These are phyloP conservation scores for Epicauta chinensis DNA, from an alignment of 1,140 invertebrate species.

Conservation along the genomic window DNA sequence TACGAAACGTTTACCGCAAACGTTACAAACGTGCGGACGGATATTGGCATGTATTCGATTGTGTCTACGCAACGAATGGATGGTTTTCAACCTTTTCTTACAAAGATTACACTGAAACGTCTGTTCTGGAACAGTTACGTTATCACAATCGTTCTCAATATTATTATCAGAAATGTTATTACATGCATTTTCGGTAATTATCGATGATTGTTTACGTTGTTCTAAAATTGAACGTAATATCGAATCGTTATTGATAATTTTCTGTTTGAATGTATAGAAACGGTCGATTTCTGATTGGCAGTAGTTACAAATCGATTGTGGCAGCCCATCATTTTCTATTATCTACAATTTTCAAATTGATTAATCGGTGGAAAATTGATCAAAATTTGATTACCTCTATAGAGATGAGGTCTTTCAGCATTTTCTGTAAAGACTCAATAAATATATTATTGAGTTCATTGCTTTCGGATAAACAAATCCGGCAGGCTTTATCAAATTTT, in stretches of 20 bases:
- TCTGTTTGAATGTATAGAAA: conserved; percentile 6
- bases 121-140: neutral
- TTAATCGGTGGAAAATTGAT: neutral
- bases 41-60: conserved; percentile 52
- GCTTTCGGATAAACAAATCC: conserved; percentile 4
- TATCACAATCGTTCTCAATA: neutral
- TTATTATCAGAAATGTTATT: neutral
- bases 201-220: neutral
- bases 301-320: conserved; percentile 1
- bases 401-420: conserved; percentile 4
- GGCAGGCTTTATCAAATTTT: conserved; percentile 6
- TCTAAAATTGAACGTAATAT: conserved; percentile 1
- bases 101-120: conserved; percentile 14
- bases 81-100: conserved; percentile 18
- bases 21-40: conserved; percentile 55
- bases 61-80: conserved; percentile 41
- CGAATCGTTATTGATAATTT: conserved; percentile 4
- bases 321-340: conserved; percentile 6
- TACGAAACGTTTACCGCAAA: conserved; percentile 61
- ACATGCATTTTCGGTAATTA: neutral
- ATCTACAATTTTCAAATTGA: neutral
- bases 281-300: conserved; percentile 3
- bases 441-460: conserved; percentile 5
- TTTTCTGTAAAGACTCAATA: conserved; percentile 1
- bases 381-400: neutral